These are phyloP conservation scores for Andrena haemorrhoa DNA, from an alignment of 2,888 invertebrate genomes.

Conservation along the genomic window DNA sequence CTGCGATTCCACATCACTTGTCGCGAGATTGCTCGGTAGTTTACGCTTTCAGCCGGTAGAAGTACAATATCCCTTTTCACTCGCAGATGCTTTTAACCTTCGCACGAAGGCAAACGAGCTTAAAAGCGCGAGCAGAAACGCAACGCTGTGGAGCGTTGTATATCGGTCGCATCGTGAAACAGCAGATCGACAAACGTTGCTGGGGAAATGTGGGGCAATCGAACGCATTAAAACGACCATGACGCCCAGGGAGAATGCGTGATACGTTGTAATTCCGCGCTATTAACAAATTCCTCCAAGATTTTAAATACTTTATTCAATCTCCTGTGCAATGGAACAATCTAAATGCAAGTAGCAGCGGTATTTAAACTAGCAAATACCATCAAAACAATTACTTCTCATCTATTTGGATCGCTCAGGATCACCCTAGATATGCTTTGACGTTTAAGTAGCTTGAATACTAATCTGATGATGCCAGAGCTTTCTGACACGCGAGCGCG, in stretches of 20 bases:
- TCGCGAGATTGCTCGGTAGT: conserved; percentile 17
- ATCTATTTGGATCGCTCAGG: neutral
- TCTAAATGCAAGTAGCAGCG: too few species aligned
- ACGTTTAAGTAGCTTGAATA: conserved; percentile 17
- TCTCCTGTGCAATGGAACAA: neutral
- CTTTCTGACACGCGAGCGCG: conserved; percentile 12
- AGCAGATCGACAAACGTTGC: conserved; percentile 22
- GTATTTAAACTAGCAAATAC: neutral
- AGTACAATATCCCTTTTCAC: conserved; percentile 1
- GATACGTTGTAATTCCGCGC: neutral
- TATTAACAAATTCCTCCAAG: neutral
- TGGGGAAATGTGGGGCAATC: conserved; percentile 47
- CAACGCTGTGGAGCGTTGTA: conserved; percentile 9
- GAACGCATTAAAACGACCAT: conserved; percentile 25
- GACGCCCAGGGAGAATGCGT: neutral
- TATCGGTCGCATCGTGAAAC: conserved; percentile 32
- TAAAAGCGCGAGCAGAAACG: conserved; percentile 8
- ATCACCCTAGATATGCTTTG: neutral
- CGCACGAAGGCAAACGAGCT: conserved; percentile 31
- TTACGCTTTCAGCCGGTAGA: conserved; percentile 19
- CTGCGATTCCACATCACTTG: neutral
- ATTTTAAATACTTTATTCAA: neutral
- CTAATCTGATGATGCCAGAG: conserved; percentile 30
- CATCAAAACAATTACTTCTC: neutral
- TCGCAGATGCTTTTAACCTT: conserved; percentile 31